These are phyloP conservation scores for Maniola hyperantus DNA, from an alignment of 2,888 invertebrate species.

Conservation along the genomic window DNA sequence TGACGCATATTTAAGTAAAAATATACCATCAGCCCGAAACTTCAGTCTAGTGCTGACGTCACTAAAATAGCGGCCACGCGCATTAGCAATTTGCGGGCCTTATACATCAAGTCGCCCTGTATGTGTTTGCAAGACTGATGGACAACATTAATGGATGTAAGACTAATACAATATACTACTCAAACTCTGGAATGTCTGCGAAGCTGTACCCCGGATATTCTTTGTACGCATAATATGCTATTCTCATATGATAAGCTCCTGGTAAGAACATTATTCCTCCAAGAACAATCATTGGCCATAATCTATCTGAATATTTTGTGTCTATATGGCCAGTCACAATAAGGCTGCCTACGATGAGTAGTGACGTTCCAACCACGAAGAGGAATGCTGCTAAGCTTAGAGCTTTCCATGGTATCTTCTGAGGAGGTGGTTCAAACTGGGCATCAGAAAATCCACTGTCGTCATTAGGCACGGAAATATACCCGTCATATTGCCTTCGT, in stretches of 20 bases:
- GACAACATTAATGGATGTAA: neutral
- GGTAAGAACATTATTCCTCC: slow-evolving; percentile 95
- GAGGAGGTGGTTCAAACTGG: slow-evolving; percentile 85
- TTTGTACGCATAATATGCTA: slow-evolving; percentile 93
- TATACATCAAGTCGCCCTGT: no score
- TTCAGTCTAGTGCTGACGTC: no score
- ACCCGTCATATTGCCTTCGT: slow-evolving; percentile 83
- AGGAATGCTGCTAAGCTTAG: slow-evolving; percentile 89
- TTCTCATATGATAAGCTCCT: slow-evolving; percentile 94
- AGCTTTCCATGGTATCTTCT: slow-evolving; percentile 92
- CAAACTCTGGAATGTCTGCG: slow-evolving; percentile 94
- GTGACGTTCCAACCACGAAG: slow-evolving; percentile 88
- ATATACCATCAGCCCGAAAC: no score
- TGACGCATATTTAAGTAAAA: no score
- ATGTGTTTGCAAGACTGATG: no score
- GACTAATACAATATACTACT: slow-evolving; percentile 55
- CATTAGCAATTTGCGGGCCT: no score
- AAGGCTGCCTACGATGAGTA: slow-evolving; percentile 89
- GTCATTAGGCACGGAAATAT: slow-evolving; percentile 80
- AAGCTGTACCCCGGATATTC: slow-evolving; percentile 93
- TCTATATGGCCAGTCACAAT: slow-evolving; percentile 92
- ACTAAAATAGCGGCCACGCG: no score
- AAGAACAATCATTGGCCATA: slow-evolving; percentile 94
- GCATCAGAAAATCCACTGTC: slow-evolving; percentile 87
- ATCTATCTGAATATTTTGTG: slow-evolving; percentile 91